Evolutionary conservation across 2,888 invertebrate genomes (phyloP), one percentile per base, ranked within the genome.

Genomic region (Helicoverpa assulta): DNA sequence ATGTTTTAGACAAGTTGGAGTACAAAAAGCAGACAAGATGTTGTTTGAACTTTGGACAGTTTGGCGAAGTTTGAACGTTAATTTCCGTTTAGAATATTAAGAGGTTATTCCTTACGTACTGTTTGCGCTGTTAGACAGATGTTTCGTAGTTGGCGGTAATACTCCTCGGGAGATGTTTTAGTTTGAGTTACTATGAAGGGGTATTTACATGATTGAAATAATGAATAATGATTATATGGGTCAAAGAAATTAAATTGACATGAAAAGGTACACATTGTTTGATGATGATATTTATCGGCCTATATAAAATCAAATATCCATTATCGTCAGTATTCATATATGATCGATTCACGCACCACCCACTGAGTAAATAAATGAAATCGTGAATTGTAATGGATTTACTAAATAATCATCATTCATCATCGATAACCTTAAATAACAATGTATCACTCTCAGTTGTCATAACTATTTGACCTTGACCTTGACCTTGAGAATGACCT

Each of bases 41-140:
- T 43, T 78, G 52, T 47, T 16, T 51, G 47, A 59, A 61, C 21
- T 65, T 80, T 54, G 5, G 59, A 62, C 76, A 80, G 55, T 63
- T 69, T 4, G n/a, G 29, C 55, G 29, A 62, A 76, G 55, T 76
- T 80, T 21, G 37, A 29, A 51, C 52, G 52, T 53, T 77, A 76
- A 80, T 80, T 77, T 80, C 76, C 70, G 64, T 66, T 80, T 51
- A 60, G 70, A 76, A 80, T 80, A 80, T 66, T 76, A 69, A 69
- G 19, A 59, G 29, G 21, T 59, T 68, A 61, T 75, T 37, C 26
- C 26, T 10, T 61, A 63, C 67, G 54, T 53, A 2, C 16, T 33
- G 19, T 61, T n/a, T 1, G 60, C 50, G 12, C 10, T n/a, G 26
- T 75, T 18, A 4, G 14, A 19, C 7, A 18, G 12, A 21, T 18